These are phyloP conservation scores for Dendroctonus ponderosae DNA, from an alignment of 1,140 invertebrate species.

Conservation along the genomic window DNA sequence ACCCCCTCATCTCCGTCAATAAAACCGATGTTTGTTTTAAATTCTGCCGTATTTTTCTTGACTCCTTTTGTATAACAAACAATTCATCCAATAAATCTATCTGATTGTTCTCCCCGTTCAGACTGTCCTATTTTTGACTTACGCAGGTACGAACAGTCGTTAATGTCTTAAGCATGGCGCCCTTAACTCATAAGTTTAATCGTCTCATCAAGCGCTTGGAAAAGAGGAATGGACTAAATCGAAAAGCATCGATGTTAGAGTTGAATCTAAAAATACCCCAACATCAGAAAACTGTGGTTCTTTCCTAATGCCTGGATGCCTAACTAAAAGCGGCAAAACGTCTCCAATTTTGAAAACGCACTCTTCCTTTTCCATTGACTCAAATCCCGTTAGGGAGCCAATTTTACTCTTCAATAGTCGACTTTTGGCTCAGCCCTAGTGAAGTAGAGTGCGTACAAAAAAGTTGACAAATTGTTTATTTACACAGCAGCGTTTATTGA, in stretches of 20 bases:
- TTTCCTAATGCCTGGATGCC: too few relatives aligned
- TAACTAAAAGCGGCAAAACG: too few relatives aligned
- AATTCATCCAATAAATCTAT: conserved; percentile 12
- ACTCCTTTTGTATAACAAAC: conserved; percentile 9
- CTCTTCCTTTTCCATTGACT: too few relatives aligned
- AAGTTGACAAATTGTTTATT: conserved; percentile 24
- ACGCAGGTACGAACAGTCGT: conserved; percentile 7
- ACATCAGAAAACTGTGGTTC: too few relatives aligned
- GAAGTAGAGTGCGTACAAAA: neutral
- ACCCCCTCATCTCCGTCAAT: neutral
- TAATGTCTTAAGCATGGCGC: conserved; percentile 21
- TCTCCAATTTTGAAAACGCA: too few relatives aligned
- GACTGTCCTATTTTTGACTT: conserved; percentile 11
- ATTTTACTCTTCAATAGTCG: neutral
- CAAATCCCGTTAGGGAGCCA: too few relatives aligned
- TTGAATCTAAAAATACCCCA: too few relatives aligned
- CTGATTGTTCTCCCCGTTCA: neutral
- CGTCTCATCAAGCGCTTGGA: too few relatives aligned
- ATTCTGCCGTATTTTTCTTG: neutral
- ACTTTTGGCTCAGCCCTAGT: neutral
- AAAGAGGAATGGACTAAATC: too few relatives aligned
- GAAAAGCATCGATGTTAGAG: too few relatives aligned
- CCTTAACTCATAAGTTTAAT: neutral
- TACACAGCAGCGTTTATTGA: conserved; percentile 15
- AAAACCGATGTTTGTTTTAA: neutral